These are phyloP conservation scores for Thaumatotibia leucotreta DNA, from an alignment of 1,140 invertebrate genomes.

Conservation along the genomic window DNA sequence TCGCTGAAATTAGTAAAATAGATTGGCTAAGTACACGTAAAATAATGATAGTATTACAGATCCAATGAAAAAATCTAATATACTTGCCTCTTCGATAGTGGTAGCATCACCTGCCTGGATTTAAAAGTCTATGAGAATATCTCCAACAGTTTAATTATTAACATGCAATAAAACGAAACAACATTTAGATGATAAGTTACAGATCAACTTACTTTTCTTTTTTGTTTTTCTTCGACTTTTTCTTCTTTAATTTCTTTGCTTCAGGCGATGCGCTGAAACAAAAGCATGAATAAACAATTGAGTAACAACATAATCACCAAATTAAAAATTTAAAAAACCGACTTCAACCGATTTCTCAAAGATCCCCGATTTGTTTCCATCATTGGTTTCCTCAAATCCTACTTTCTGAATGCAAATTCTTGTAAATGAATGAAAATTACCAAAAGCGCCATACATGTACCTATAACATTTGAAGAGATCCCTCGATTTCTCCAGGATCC, in stretches of 20 bases:
- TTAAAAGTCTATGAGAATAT: constrained; percentile 43
- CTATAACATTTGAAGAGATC: too few relatives aligned
- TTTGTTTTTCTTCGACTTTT: constrained; percentile 83
- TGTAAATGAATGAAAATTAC: too few relatives aligned
- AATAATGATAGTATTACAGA: constrained; percentile 15
- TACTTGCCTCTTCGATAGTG: constrained; percentile 66
- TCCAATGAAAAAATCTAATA: not conserved
- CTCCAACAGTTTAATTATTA: constrained; percentile 21
- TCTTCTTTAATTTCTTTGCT: constrained; percentile 81
- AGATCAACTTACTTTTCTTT: constrained; percentile 79
- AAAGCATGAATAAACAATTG: not conserved
- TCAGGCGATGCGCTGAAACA: constrained; percentile 79
- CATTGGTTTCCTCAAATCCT: too few relatives aligned
- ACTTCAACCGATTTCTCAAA: too few relatives aligned
- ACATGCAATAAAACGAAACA: constrained; percentile 15
- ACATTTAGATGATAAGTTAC: constrained; percentile 11
- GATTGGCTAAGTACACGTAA: constrained; percentile 9
- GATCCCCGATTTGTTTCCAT: too few relatives aligned
- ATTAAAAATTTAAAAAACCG: too few relatives aligned
- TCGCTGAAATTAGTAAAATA: constrained; percentile 59
- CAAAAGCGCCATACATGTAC: too few relatives aligned
- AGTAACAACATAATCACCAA: too few relatives aligned
- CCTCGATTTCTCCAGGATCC: too few relatives aligned
- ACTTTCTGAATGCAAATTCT: too few relatives aligned
- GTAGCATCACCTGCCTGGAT: constrained; percentile 61